Percentiles rank a stretch among this genome's conserved stretches.
Evolutionary conservation across 2,888 invertebrate genomes (phyloP).

Genomic region (Eucriotettix oculatus): DNA sequence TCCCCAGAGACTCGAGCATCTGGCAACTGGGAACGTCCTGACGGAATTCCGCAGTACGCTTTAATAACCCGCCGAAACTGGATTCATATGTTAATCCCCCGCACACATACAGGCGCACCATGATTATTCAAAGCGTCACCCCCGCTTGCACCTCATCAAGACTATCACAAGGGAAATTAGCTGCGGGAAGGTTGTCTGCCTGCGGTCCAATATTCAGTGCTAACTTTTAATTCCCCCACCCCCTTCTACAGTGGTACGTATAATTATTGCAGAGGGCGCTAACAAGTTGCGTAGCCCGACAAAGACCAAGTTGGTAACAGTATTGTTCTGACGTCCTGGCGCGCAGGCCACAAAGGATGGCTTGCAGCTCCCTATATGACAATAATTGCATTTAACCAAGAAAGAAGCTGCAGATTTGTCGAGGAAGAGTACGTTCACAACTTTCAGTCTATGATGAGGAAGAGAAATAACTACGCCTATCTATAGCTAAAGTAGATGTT

Average conservation of each 20-base stretch:
- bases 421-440: no score
- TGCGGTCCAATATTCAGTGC: background rate
- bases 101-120: background rate
- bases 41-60: no score
- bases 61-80: constrained; percentile 11
- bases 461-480: no score
- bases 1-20: no score
- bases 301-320: background rate
- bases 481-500: no score
- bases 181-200: background rate
- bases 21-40: no score
- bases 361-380: background rate
- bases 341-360: background rate
- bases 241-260: background rate
- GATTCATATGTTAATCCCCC: constrained; percentile 12
- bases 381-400: no score
- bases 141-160: constrained; percentile 1
- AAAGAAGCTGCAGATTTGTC: no score
- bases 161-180: constrained; percentile 7
- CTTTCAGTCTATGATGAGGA: no score
- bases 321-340: background rate
- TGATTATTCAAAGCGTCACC: constrained; percentile 9
- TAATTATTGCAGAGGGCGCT: background rate
- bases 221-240: background rate
- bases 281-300: background rate